Evolutionary conservation across 2,113 vertebrate species (phyloP), one percentile per base, ranked within the genome.

Genomic region (Columbina picui): DNA sequence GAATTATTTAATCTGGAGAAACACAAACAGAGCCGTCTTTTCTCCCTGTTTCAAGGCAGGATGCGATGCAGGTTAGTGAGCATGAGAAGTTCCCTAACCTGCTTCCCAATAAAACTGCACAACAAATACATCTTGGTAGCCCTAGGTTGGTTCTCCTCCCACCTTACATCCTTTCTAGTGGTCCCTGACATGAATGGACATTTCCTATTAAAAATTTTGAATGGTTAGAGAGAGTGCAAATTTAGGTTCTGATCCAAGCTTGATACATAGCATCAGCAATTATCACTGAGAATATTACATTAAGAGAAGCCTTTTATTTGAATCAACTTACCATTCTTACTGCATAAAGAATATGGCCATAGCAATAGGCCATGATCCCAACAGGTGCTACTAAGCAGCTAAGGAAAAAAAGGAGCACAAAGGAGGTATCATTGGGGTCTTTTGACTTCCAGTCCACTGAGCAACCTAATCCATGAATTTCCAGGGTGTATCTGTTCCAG

Each of bases 401-500:
- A 67, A 99, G 97, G 88, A 99, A 98, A 59, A 99, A 99, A 87
- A 99, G 97, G 87, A 99, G 98, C 81, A 99, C 98, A 96, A 99
- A 99, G 50, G 98, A 99, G 63, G 98, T 98, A 75, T 99, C 98
- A 10, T 98, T 98, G 68, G 99, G 98, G 55, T 99, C 98, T 95
- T 98, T 99, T 10, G 99, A 99, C 9, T 98, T 97, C 99, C 99
- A 99, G 97, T 99, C 99, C 87, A 99, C 96, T 17, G 99, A 98
- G 80, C 99, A 99, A 95, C 99, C 98, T 71, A 99, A 97, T 78
- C 96, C 98, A 71, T 99, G 99, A 71, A 98, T 97, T 95, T 99
- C 99, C 95, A 99, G 92, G 1, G 98, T 98, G 90, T 99, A 99
- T 94, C 98, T 98, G 97, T 99, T 99, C 98, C 99, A 99, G 32